Base-by-base conservation (phyloP, 2,797 vertebrate genomes). In the Aphelocoma californica region DNA sequence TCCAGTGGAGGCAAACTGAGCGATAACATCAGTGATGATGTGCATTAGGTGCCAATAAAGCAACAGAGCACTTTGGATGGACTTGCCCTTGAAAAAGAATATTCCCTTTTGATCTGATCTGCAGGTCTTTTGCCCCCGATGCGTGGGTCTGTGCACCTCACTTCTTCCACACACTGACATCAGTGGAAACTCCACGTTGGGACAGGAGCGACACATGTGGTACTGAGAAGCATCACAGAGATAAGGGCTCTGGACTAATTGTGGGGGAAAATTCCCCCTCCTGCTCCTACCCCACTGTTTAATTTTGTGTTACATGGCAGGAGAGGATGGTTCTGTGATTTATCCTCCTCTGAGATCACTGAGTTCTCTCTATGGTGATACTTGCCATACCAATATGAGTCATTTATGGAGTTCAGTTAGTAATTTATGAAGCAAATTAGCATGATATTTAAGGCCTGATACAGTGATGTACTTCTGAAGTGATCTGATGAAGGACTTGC, bases 371-470 rank as follows among this genome's bases (percentile, higher is more conserved):
- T 85, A 47, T 56, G 24, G 42, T 8, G 21, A 90, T 71, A 73
- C 87, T 92, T 36, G 5, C 48, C 86, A 28, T 74, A 62, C 77
- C 36, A 71, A 88, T 32, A 73, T 95, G 92, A 90, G 91, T 97
- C 28, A 92, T 92, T 93, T 92, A 81, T 92, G 47, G 80, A 64
- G 44, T 94, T 96, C 88, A 94, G 54, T 93, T 96, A 92, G 69
- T 92, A 88, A 86, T 95, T 96, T 96, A 89, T 95, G 38, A 93
- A 97, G 56, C 47, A 61, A 80, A 92, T 97, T 96, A 96, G 58
- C 31, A 66, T 80, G 72, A 94, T 93, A 78, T 84, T 95, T 83
- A 94, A 94, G 90, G 61, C 38, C 56, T 96, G 53, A n/a, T 74
- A 48, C 34, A 64, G 31, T 32, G 85, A 64, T 9, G 17, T 80